Base-by-base conservation (phyloP, 1,140 invertebrate genomes). In the Vanessa atalanta region DNA sequence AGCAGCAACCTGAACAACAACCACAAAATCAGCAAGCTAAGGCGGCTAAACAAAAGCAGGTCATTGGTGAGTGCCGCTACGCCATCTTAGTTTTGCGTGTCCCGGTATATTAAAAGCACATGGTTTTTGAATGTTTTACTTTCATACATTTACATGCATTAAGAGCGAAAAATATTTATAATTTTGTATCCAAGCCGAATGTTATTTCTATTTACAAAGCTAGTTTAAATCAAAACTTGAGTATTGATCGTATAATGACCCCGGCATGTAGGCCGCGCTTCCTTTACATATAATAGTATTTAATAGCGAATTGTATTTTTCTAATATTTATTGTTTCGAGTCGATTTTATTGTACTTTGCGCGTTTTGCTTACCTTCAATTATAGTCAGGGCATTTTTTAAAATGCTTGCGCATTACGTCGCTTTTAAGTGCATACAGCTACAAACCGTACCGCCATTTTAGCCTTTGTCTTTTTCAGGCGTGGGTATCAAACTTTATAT, bases 1-100 rank as follows among this genome's bases (percentile, higher is more conserved):
- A 88, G 75, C 83, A 82, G 83, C 87, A 90, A 80, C 82, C 83
- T 78, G 86, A 91, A 57, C 85, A 86, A 78, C 83, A 82, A 84
- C 65, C 83, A 71, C 88, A 88, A 84, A 89, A 86, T 75, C 88
- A 88, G 82, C 91, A 88, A 88, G 80, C 85, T 75, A 88, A 91
- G 82, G 82, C 88, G 84, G 84, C 86, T 84, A 92, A 90, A 90
- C 87, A 90, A 90, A 93, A 93, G 90, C 89, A 90, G 83, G 86
- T 93, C 86, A 93, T 93, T 85, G 93, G 93, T 93, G 80, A 90
- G 93, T 90, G 70, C 77, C 82, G 84, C 85, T 81, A 82, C 90
- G 90, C 90, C 90, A 92, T 92, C 84, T 91, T 92, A 88, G 79
- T 82, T 87, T 88, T 86, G 77, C 80, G 76, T 85, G 83, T 78